A percentile compares a stretch with the other conserved stretches of the same genome.
phyloP scores from a whole-genome alignment of 1,140 invertebrate species.

The Penaeus chinensis region DNA sequence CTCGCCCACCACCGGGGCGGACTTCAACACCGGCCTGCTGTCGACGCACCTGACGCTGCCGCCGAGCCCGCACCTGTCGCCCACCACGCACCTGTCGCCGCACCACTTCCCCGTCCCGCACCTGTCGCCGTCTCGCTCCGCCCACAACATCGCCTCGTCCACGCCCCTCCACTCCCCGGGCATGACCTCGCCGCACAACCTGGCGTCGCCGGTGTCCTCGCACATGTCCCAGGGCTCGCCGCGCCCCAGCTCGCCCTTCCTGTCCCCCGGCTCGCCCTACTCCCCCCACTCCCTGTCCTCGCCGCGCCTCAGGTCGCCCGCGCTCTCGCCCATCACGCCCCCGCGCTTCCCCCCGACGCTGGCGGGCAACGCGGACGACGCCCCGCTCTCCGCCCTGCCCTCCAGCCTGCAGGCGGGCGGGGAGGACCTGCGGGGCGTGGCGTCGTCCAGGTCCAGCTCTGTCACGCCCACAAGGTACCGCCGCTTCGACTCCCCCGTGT shows the following conservation, averaged over 20 bases:
- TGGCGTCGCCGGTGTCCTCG: slow-evolving; percentile 56
- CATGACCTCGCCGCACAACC: slow-evolving; percentile 6
- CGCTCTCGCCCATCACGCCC: slow-evolving; percentile 62
- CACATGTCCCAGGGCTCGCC: slow-evolving; percentile 64
- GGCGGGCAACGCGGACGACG: slow-evolving; percentile 50
- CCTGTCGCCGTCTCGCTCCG: slow-evolving; percentile 35
- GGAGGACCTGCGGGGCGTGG: slow-evolving; percentile 70
- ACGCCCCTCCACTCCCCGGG: slow-evolving; percentile 53
- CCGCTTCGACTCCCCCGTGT: slow-evolving; percentile 69
- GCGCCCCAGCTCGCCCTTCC: slow-evolving; percentile 33
- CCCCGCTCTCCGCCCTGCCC: slow-evolving; percentile 64
- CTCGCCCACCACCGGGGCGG: slow-evolving; percentile 33
- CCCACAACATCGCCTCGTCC: slow-evolving; percentile 56
- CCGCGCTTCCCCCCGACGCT: slow-evolving; percentile 24
- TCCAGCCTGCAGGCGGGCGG: slow-evolving; percentile 69
- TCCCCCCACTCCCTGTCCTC: slow-evolving; percentile 39
- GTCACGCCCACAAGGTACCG: slow-evolving; percentile 66
- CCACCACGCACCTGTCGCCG: slow-evolving; percentile 34
- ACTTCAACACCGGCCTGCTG: slow-evolving; percentile 26
- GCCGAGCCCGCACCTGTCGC: slow-evolving; percentile 45
- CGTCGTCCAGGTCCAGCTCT: slow-evolving; percentile 69
- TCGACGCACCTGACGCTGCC: slow-evolving; percentile 33
- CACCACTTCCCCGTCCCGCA: slow-evolving; percentile 24
- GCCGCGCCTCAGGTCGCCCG: slow-evolving; percentile 65
- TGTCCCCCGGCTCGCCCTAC: slow-evolving; percentile 39